Evolutionary conservation across 2,797 vertebrate genomes (phyloP).

Genomic region (Poeciliopsis presidionis): DNA sequence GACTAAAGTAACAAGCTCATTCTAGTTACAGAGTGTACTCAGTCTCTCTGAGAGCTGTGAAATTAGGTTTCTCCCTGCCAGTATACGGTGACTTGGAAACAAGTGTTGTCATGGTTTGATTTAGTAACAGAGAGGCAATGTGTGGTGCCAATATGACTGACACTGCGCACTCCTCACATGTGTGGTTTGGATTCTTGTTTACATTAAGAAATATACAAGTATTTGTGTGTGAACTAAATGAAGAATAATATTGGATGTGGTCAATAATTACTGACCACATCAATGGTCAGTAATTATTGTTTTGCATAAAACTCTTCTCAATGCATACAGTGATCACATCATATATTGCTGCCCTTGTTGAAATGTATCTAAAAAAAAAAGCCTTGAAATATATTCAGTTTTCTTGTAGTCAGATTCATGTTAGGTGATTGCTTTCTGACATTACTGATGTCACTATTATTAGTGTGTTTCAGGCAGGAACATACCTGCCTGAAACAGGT

Average conservation of each 20-base stretch:
- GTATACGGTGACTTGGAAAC: conserved; percentile 66
- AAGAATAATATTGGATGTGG: background rate
- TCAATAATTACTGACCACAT: no score
- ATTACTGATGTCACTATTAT: background rate
- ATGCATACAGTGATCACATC: background rate
- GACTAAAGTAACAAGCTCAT: conserved; percentile 45
- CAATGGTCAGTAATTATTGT: background rate
- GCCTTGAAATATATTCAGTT: background rate
- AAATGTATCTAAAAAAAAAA: background rate
- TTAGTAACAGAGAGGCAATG: conserved; percentile 38
- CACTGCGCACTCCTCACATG: background rate
- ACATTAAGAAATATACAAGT: background rate
- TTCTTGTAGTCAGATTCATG: background rate
- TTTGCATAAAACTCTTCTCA: background rate
- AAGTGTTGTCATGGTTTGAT: conserved; percentile 58
- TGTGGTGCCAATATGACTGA: conserved; percentile 16
- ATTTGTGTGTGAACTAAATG: background rate
- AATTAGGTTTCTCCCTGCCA: conserved; percentile 37
- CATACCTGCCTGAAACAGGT: no score
- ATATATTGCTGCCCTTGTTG: background rate
- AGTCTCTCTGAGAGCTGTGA: conserved; percentile 46
- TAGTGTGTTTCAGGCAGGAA: background rate
- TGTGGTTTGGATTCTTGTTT: background rate
- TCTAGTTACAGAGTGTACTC: conserved; percentile 35
- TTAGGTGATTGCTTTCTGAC: background rate